Percentiles rank a stretch among this genome's conserved stretches.
Evolutionary conservation across 2,888 invertebrate species (phyloP).

Genomic region (Euzophera pinguis): DNA sequence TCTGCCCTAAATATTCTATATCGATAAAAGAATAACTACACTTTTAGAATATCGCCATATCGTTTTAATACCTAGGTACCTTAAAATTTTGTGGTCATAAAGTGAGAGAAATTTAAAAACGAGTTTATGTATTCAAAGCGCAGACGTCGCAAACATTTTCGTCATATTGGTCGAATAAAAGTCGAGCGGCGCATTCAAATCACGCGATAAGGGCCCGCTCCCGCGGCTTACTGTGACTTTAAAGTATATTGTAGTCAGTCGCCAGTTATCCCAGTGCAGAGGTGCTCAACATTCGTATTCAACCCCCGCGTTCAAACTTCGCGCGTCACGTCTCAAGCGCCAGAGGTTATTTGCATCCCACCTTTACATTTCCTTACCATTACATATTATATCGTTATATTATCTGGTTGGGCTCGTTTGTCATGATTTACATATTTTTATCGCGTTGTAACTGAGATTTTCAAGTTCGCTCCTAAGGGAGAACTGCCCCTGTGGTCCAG

Average conservation of each 20-base stretch:
- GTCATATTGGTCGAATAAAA: constrained; percentile 65
- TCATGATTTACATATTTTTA: constrained; percentile 21
- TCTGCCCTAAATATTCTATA: no score
- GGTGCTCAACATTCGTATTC: constrained; percentile 54
- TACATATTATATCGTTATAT: constrained; percentile 59
- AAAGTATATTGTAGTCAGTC: constrained; percentile 62
- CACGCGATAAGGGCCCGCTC: constrained; percentile 66
- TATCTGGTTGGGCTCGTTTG: constrained; percentile 32
- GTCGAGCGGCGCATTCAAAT: constrained; percentile 49
- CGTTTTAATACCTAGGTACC: neutral
- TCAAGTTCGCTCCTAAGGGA: no score
- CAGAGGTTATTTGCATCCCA: constrained; percentile 64
- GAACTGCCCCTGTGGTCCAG: no score
- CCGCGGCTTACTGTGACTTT: constrained; percentile 55
- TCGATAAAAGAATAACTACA: no score
- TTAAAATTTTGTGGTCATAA: constrained; percentile 15
- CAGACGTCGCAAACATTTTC: constrained; percentile 60
- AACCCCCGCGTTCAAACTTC: constrained; percentile 52
- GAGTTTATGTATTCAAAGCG: constrained; percentile 57
- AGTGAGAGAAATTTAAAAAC: constrained; percentile 33
- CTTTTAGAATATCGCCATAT: no score
- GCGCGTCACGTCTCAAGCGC: constrained; percentile 54
- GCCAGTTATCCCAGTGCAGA: constrained; percentile 46
- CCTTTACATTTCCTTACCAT: constrained; percentile 55
- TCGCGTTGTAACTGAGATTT: constrained; percentile 9